Base-by-base conservation (phyloP, 1,140 invertebrate species). In the Rhyzopertha dominica region DNA sequence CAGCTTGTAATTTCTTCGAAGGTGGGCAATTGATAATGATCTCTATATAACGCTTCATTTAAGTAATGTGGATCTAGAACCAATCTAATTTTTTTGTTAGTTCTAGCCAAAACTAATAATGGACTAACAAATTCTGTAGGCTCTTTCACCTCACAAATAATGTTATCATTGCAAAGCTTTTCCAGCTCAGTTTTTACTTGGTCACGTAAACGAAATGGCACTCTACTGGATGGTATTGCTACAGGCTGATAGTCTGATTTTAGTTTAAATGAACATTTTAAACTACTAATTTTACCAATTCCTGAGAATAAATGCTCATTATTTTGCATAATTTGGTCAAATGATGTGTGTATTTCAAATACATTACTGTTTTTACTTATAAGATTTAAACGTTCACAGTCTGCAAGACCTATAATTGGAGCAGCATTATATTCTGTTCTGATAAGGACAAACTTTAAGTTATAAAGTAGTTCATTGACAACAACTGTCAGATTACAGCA, bases 31-130 rank as follows among this genome's bases (percentile, higher is more conserved):
- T 56, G 59, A 60, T 61, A 66, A 51, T 62, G 57, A 53, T 64
- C 58, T 13, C 68, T 42, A 48, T 63, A 65, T 9, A 76, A 66
- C 9, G 49, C 52, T 47, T 58, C 61, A 58, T 77, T 77, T 36
- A 77, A 56, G 34, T 72, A 62, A 25, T 49, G 56, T 4, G 73
- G 74, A 57, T 77, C 72, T 13, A 78, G 42, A 53, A 72, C 75
- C 19, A 77, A 58, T 37, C 73, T 49, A 9, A 74, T 30, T 22
- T 63, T 49, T 22, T 62, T 62, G 55, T 72, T 65, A 17, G 51
- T 43, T 63, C 74, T 75, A 40, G 59, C 52, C 12, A 72, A 65
- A n/a, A 72, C 51, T 1, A 72, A 68, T 23, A 71, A 49, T 17
- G 59, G 53, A 51, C 66, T 68, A 0, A 75, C 68, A 69, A 71